Conservation (phyloP, 1,140 invertebrate species). For the Penaeus japonicus region DNA sequence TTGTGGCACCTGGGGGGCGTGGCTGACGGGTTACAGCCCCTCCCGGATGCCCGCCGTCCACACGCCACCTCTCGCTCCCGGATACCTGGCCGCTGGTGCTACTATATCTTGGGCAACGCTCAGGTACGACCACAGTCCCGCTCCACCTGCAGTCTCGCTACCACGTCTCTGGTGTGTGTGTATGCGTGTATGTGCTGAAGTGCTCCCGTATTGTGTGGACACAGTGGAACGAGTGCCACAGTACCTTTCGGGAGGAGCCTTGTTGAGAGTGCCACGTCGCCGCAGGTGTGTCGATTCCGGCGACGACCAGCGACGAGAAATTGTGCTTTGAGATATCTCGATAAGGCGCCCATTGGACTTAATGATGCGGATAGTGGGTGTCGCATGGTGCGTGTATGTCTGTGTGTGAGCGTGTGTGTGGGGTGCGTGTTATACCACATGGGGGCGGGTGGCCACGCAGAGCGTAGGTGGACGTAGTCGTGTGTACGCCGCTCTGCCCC, state of each 20-base stretch:
- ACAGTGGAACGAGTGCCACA: too few species aligned
- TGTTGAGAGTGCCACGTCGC: too few species aligned
- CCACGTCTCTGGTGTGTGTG: not conserved
- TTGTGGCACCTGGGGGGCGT: constrained; percentile 29
- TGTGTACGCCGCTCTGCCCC: constrained; percentile 25
- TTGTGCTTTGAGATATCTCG: too few species aligned
- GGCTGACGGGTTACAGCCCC: constrained; percentile 14
- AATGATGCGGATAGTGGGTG: too few species aligned
- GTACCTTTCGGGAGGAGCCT: too few species aligned
- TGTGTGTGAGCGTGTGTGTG: not conserved
- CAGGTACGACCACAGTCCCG: constrained; percentile 24
- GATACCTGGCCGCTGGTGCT: constrained; percentile 26
- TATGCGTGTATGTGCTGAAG: not conserved
- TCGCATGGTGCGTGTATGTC: not conserved
- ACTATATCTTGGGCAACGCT: constrained; percentile 23
- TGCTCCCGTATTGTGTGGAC: too few species aligned
- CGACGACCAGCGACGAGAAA: too few species aligned
- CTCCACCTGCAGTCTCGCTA: constrained; percentile 4
- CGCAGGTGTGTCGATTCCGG: too few species aligned
- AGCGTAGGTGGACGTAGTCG: constrained; percentile 27
- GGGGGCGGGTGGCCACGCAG: constrained; percentile 9
- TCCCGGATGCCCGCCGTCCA: constrained; percentile 28
- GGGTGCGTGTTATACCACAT: not conserved
- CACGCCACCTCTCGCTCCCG: not conserved
- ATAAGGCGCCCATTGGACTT: too few species aligned